phyloP scores from a whole-genome alignment of 2,797 vertebrate species.

The Diceros bicornis region DNA sequence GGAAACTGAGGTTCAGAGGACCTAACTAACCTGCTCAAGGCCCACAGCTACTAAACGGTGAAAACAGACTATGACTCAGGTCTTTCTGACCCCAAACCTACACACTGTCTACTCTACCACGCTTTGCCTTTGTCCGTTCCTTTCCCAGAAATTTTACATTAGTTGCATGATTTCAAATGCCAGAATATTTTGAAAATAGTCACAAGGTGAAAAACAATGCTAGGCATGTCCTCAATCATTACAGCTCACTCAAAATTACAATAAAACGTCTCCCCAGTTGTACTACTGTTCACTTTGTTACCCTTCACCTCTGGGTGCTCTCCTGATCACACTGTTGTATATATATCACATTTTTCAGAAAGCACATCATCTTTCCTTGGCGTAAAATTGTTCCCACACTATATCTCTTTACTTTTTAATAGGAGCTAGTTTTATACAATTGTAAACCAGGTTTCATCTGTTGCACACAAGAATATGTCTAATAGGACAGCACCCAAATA shows the following conservation, averaged over 20 bases:
- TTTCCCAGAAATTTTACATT: background rate
- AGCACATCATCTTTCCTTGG: background rate
- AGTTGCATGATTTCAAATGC: background rate
- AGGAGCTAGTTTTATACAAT: background rate
- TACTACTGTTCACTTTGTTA: background rate
- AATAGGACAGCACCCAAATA: background rate
- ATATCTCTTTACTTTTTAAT: background rate
- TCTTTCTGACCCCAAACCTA: background rate
- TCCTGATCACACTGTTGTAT: background rate
- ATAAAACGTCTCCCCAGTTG: background rate
- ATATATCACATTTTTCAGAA: background rate
- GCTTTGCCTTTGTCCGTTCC: background rate
- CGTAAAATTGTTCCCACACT: background rate
- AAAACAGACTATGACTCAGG: background rate
- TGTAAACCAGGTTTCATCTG: background rate
- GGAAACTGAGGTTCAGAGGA: background rate
- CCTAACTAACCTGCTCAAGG: background rate
- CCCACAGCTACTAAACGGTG: background rate
- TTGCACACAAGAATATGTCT: background rate
- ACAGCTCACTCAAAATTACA: background rate
- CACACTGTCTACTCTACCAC: background rate
- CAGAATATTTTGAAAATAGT: background rate
- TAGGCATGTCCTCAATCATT: background rate
- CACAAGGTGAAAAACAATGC: background rate
- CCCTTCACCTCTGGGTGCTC: background rate